A percentile compares a stretch with the other conserved stretches of the same genome.
Evolutionary conservation across 2,888 invertebrate species (phyloP).

Genomic region (Periphyllus acericola): DNA sequence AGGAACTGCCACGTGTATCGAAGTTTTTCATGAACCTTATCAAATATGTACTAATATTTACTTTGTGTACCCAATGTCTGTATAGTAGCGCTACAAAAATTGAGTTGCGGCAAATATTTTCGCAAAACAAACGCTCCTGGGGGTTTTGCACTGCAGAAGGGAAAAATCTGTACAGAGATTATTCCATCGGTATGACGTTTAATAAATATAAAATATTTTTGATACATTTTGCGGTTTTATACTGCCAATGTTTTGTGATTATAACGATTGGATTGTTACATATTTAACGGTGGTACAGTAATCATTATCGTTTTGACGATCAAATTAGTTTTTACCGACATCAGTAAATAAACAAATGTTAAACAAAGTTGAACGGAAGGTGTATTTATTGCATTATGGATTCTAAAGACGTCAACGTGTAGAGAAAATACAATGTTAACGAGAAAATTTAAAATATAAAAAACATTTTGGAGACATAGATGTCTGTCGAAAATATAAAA

Average conservation of each 20-base stretch:
- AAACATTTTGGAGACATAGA: no score
- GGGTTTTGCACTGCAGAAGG: not conserved
- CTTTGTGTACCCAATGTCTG: not conserved
- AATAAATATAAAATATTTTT: not conserved
- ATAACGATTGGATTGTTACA: not conserved
- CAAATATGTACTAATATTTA: slow-evolving; percentile 8
- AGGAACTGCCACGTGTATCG: not conserved
- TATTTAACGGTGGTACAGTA: not conserved
- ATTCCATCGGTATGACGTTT: not conserved
- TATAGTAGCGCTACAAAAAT: not conserved
- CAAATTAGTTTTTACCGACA: not conserved
- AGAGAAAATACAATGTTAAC: no score
- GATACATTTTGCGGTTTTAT: not conserved
- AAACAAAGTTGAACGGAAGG: not conserved
- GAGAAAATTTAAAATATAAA: no score
- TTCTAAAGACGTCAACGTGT: no score
- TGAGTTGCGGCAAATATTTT: not conserved
- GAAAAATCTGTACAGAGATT: not conserved
- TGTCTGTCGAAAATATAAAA: no score
- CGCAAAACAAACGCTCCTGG: slow-evolving; percentile 3
- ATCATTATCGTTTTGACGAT: slow-evolving; percentile 15
- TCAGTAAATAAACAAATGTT: not conserved
- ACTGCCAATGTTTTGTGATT: not conserved
- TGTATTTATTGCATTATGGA: not conserved
- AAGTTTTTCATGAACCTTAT: not conserved